Evolutionary conservation across 2,888 invertebrate species (phyloP).

Genomic region (Patella pellucida): DNA sequence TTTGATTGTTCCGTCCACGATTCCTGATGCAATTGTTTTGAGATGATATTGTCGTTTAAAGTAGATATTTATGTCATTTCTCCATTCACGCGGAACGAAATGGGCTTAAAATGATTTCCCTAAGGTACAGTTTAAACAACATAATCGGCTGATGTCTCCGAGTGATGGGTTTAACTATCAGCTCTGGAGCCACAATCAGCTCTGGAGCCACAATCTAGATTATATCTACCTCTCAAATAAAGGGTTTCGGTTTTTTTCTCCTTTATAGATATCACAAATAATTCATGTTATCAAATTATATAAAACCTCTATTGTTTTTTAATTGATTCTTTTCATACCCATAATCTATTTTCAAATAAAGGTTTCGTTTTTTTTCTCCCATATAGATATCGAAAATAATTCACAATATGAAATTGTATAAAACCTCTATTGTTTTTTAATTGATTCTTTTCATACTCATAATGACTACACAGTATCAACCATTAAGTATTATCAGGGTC

Average conservation of each 20-base stretch:
- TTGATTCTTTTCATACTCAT: constrained; percentile 2
- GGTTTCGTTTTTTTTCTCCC: not conserved
- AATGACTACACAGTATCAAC: not conserved
- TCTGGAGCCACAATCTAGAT: not conserved
- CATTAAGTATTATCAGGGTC: too few relatives aligned
- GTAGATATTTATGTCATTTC: constrained; percentile 10
- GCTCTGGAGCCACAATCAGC: not conserved
- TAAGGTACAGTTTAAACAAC: not conserved
- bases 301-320: not conserved
- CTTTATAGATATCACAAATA: not conserved
- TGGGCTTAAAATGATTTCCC: constrained; percentile 11
- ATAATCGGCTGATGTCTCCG: not conserved
- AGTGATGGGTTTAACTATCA: constrained; percentile 2
- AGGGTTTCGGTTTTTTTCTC: not conserved
- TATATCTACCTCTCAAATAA: not conserved
- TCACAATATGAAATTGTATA: not conserved
- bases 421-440: not conserved
- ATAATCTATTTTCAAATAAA: not conserved
- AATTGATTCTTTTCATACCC: constrained; percentile 6
- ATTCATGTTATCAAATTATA: not conserved
- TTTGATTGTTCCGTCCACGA: too few relatives aligned
- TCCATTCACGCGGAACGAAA: constrained; percentile 2
- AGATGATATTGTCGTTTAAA: not conserved
- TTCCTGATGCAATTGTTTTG: too few relatives aligned
- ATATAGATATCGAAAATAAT: not conserved